These are phyloP conservation scores for Carlito syrichta DNA, from an alignment of 2,113 vertebrate genomes.

Conservation along the genomic window DNA sequence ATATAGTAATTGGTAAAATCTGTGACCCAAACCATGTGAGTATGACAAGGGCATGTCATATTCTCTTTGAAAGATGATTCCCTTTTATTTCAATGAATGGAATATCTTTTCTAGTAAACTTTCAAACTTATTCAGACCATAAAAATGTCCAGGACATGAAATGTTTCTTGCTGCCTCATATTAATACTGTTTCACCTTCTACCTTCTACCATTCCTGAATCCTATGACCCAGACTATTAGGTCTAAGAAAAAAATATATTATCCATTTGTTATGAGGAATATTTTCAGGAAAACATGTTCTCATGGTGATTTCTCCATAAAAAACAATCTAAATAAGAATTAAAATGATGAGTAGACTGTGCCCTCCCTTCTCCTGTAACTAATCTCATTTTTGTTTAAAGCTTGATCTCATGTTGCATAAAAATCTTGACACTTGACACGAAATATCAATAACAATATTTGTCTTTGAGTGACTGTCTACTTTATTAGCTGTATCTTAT, in stretches of 20 bases:
- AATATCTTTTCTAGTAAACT: constrained; percentile 42
- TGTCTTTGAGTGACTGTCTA: background rate
- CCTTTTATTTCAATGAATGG: constrained; percentile 9
- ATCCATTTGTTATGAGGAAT: too few species aligned
- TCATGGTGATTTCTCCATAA: background rate
- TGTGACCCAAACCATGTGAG: constrained; percentile 14
- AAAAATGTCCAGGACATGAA: constrained; percentile 21
- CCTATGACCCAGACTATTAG: background rate
- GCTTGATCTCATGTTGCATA: background rate
- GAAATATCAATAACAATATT: background rate
- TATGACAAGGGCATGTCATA: constrained; percentile 4
- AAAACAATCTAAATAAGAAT: background rate
- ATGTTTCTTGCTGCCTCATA: background rate
- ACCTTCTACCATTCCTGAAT: background rate
- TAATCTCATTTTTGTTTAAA: background rate
- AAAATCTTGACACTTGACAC: background rate
- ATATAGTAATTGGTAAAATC: constrained; percentile 47
- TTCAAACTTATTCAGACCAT: background rate
- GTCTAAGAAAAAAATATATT: background rate
- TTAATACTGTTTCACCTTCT: background rate
- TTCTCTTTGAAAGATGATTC: constrained; percentile 33
- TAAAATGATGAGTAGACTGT: background rate
- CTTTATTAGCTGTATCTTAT: constrained; percentile 6
- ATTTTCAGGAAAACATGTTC: background rate
- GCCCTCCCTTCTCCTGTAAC: too few species aligned